Conservation (phyloP, 2,113 vertebrate genomes). For the Opisthocomus hoazin region DNA sequence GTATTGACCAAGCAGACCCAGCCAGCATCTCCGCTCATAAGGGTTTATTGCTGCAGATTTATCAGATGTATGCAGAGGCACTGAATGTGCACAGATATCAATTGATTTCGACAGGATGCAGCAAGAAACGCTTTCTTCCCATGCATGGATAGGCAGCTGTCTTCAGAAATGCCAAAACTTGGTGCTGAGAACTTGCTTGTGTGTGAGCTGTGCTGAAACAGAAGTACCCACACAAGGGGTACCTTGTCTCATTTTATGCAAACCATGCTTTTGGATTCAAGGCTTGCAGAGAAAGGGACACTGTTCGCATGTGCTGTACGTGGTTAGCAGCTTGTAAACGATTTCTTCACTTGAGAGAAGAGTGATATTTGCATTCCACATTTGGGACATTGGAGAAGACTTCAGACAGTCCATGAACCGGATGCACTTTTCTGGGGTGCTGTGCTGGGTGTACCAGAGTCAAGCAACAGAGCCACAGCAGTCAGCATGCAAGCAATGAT, state of each 20-base stretch:
- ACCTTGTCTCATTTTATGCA: not conserved
- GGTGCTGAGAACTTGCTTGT: not conserved
- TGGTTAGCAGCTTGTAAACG: not conserved
- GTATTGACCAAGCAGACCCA: not conserved
- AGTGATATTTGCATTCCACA: not conserved
- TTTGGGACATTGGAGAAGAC: not conserved
- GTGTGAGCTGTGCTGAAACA: not conserved
- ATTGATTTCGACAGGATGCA: not conserved
- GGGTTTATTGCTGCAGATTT: not conserved
- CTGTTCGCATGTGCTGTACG: not conserved
- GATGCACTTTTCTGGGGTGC: not conserved
- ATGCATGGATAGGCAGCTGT: not conserved
- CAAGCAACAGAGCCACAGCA: not conserved
- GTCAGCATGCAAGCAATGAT: not conserved
- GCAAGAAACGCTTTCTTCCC: not conserved
- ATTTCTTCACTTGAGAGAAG: not conserved
- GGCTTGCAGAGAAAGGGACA: not conserved
- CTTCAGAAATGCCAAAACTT: not conserved
- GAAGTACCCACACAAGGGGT: not conserved
- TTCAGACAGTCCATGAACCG: not conserved
- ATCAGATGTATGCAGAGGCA: not conserved
- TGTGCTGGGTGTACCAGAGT: not conserved
- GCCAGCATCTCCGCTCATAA: not conserved
- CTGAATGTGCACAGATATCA: not conserved
- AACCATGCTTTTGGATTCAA: not conserved